Base-by-base conservation (phyloP, 2,888 invertebrate species). In the Nyleta sp. region DNA sequence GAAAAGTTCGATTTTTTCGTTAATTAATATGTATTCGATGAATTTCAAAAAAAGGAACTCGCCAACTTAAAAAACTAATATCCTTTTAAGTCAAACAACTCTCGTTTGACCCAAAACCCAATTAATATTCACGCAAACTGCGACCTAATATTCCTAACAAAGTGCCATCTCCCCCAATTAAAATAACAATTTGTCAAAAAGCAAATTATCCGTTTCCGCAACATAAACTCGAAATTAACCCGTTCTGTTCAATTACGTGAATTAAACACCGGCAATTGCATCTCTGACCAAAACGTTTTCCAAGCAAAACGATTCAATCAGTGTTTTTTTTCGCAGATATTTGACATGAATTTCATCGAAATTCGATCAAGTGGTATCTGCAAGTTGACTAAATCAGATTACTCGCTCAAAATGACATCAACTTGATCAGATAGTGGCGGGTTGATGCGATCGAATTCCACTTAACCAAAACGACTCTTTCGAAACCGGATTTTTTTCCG, bases 371-470 rank as follows among this genome's bases (percentile, higher is more conserved):
- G 68, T 68, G 55, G 62, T 62, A 62, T 68, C 60, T 62, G 31
- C 40, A 68, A 75, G 62, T 75, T 60, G 60, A 68, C 53, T 60
- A 62, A 75, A 75, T 55, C 68, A 68, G 68, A 75, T 68, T 68
- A 75, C 62, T 33, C 33, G 44, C 62, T 44, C 57, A 62, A 68
- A 68, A 68, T 75, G 75, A 68, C 62, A 50, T 68, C 46, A 68
- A 64, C 50, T 68, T 62, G 60, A 75, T 75, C 62, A 68, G 74
- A 68, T 68, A 53, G 60, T 28, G 20, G 50, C 40, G 60, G n/a
- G 55, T 38, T 65, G 70, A 70, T 71, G 44, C 44, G 59, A 71
- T 71, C 70, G 31, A 65, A 71, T 65, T 76, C 65, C 59, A 70
- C 76, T 76, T 76, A 70, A 71, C 70, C 22, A 24, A 71, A 70